These are phyloP conservation scores for Podilymbus podiceps DNA, from an alignment of 2,113 vertebrate genomes.

Conservation along the genomic window DNA sequence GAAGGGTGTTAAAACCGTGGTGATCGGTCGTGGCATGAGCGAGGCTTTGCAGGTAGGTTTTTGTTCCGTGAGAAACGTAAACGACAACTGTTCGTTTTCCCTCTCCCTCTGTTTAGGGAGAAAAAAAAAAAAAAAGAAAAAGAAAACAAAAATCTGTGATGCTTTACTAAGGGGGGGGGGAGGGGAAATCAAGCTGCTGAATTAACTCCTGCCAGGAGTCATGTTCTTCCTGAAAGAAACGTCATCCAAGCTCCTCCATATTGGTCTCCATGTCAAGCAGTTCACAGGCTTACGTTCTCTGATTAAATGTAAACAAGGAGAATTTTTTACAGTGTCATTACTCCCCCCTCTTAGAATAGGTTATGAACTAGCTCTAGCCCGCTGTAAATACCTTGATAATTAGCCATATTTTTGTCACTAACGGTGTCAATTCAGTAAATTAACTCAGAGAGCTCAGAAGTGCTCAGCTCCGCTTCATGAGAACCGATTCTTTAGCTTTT, in stretches of 20 bases:
- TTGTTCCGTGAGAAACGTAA: not conserved
- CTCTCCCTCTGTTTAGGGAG: not conserved
- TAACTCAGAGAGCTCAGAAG: not conserved
- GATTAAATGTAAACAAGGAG: not conserved
- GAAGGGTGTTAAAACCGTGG: conserved; percentile 82
- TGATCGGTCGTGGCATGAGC: conserved; percentile 93
- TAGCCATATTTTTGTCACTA: not conserved
- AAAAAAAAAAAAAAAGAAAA: not conserved
- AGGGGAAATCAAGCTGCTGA: not conserved
- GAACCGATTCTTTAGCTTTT: not conserved
- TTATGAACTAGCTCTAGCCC: not conserved
- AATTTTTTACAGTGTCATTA: not conserved
- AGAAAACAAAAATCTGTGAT: not conserved
- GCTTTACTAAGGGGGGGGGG: not conserved
- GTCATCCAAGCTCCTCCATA: not conserved
- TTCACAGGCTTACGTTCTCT: not conserved
- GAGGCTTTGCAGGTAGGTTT: conserved; percentile 89
- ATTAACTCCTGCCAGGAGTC: not conserved
- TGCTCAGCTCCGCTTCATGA: not conserved
- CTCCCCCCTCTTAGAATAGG: not conserved
- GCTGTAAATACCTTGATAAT: not conserved
- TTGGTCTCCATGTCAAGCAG: not conserved
- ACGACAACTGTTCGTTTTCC: not conserved
- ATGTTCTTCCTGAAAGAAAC: not conserved
- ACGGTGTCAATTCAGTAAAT: not conserved